phyloP scores from a whole-genome alignment of 2,888 invertebrate genomes.

The Prosapia bicincta region DNA sequence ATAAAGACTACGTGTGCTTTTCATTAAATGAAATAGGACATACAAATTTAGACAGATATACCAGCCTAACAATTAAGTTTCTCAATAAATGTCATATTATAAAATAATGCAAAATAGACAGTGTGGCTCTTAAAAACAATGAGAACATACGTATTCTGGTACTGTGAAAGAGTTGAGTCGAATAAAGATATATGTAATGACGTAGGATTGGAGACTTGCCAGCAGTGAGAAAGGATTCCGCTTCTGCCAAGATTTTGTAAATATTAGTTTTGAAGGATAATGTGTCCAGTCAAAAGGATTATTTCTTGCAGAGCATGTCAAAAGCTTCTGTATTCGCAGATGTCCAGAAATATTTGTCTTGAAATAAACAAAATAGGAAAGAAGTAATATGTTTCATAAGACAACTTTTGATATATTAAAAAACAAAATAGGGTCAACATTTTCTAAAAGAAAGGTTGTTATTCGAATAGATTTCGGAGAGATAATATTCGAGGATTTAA shows the following conservation, averaged over 20 bases:
- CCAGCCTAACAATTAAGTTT: too few relatives aligned
- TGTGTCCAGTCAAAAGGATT: not conserved
- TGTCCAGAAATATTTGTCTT: not conserved
- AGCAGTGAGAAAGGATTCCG: not conserved
- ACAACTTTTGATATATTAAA: too few relatives aligned
- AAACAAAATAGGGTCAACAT: too few relatives aligned
- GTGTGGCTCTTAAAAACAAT: not conserved
- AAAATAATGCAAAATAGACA: not conserved
- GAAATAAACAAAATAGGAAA: not conserved
- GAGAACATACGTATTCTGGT: not conserved
- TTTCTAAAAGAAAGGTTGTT: too few relatives aligned
- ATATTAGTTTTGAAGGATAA: constrained; percentile 2
- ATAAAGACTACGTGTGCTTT: too few relatives aligned
- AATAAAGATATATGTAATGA: not conserved
- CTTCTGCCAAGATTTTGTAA: constrained; percentile 2
- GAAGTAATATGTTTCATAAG: too few relatives aligned
- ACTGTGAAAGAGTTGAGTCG: not conserved
- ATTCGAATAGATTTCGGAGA: too few relatives aligned
- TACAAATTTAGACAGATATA: too few relatives aligned
- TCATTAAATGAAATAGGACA: too few relatives aligned
- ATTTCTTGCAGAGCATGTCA: not conserved
- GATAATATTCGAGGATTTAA: too few relatives aligned
- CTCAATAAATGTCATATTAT: not conserved
- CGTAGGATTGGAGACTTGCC: not conserved
- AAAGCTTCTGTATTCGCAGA: not conserved